phyloP scores from a whole-genome alignment of 2,113 vertebrate species.

The Helogale parvula region DNA sequence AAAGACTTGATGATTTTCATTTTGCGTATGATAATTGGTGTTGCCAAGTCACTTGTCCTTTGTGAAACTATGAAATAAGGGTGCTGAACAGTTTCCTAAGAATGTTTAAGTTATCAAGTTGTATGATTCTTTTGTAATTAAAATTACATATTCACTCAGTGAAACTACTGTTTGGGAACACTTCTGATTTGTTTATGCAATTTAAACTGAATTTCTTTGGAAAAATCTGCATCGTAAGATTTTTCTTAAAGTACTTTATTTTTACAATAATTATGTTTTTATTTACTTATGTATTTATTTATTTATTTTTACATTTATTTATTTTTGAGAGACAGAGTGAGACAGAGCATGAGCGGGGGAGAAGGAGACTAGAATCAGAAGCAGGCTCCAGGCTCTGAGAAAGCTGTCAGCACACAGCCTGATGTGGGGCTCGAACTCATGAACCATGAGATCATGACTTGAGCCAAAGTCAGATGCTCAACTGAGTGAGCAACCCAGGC shows the following conservation, averaged over 20 bases:
- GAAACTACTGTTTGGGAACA: not conserved
- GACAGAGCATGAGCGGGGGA: too few species aligned
- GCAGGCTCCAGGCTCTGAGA: too few species aligned
- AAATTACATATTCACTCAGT: not conserved
- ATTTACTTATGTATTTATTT: too few species aligned
- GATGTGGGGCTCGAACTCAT: too few species aligned
- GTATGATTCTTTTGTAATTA: not conserved
- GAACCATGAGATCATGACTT: too few species aligned
- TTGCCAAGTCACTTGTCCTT: not conserved
- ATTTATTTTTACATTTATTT: too few species aligned
- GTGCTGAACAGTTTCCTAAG: not conserved
- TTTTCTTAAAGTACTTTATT: not conserved
- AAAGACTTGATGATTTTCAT: not conserved
- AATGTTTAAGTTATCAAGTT: not conserved
- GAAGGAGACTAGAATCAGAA: too few species aligned
- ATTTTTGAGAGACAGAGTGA: too few species aligned
- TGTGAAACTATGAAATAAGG: not conserved
- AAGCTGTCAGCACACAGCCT: too few species aligned
- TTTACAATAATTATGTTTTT: slow-evolving; percentile 1
- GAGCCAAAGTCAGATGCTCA: too few species aligned
- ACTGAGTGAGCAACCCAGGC: too few species aligned
- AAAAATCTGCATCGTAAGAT: not conserved
- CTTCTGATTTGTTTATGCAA: not conserved
- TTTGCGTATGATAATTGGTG: not conserved
- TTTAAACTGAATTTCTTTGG: slow-evolving; percentile 36